Base-by-base conservation (phyloP, 2,888 invertebrate species). In the Tenodera sinensis region DNA sequence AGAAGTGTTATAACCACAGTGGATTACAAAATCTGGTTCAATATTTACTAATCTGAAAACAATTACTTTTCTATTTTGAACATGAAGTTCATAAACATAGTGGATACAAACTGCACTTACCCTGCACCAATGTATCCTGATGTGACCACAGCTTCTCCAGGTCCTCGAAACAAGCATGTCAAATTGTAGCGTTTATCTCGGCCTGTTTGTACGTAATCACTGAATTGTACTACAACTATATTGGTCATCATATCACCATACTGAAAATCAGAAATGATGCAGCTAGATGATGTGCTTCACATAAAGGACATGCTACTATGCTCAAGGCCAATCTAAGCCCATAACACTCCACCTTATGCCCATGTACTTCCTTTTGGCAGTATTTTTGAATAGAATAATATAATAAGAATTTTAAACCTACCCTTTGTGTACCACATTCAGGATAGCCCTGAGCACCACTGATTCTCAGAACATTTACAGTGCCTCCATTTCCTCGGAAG, bases 211-310 rank as follows among this genome's bases (percentile, higher is more conserved):
- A 98, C 98, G 92, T 97, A 97, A 93, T 98, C 98, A 91, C 98
- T 98, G 94, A 98, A 98, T 93, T 98, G 98, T 0, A 98, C 98
- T 28, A 98, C 98, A 8, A 98, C 97, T 91, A 98, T 98, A 92
- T 98, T 98, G 90, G 98, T 98, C 96, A 98, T 97, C 7, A 98
- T 97, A 92, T 98, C 98, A 7, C 97, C 98, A 92, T 97, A 98
- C 97, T 97, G 93, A n/a, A 93, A 93, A 91, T 82, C 20, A 71
- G 20, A 71, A 71, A 71, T 20, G 6, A 88, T 90, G 88, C 12
- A 90, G 83, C 86, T 89, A 42, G 27, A 71, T 27, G 81, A 83
- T 42, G 54, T 81, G 30, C 30, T 86, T 89, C 27, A 90, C 89
- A 28, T 20, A 83, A 88, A 89, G 90, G 89, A 87, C 9, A 85